phyloP scores from a whole-genome alignment of 2,888 invertebrate species.

The Auanema freiburgensis region DNA sequence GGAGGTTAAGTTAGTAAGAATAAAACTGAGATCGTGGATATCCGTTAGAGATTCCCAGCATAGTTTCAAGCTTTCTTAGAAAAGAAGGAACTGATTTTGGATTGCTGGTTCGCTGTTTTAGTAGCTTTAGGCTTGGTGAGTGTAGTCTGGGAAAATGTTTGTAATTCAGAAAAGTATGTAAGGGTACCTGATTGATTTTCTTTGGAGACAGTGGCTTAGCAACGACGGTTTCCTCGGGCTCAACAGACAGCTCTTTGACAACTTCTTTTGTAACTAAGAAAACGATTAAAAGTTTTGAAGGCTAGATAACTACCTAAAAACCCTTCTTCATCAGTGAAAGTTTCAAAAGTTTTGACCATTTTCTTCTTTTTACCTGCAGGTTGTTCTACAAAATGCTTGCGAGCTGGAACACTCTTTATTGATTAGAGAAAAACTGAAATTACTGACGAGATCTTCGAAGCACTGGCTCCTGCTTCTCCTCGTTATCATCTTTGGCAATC shows the following conservation, averaged over 20 bases:
- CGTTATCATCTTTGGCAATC: neutral
- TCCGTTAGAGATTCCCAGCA: too few relatives aligned
- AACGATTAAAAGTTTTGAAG: neutral
- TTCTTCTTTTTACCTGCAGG: conserved; percentile 12
- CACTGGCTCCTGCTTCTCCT: neutral
- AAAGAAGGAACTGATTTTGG: conserved; percentile 22
- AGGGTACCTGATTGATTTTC: conserved; percentile 4
- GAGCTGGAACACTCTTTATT: conserved; percentile 4
- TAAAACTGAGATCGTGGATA: too few relatives aligned
- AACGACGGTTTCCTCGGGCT: conserved; percentile 6
- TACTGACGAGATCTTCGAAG: conserved; percentile 12
- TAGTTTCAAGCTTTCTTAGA: conserved; percentile 10
- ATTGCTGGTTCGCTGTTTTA: conserved; percentile 15
- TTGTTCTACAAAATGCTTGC: neutral
- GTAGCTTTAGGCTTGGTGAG: neutral
- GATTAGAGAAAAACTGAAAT: neutral
- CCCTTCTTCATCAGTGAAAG: conserved; percentile 17
- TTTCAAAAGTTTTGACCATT: conserved; percentile 1
- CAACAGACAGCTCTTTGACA: conserved; percentile 12
- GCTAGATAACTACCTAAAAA: conserved; percentile 5
- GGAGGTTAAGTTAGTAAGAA: too few relatives aligned
- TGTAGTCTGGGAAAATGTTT: neutral
- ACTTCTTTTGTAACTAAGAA: conserved; percentile 17
- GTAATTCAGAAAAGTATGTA: neutral
- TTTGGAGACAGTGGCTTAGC: conserved; percentile 12